phyloP scores from a whole-genome alignment of 2,797 vertebrate species.

The Poecile montanus region DNA sequence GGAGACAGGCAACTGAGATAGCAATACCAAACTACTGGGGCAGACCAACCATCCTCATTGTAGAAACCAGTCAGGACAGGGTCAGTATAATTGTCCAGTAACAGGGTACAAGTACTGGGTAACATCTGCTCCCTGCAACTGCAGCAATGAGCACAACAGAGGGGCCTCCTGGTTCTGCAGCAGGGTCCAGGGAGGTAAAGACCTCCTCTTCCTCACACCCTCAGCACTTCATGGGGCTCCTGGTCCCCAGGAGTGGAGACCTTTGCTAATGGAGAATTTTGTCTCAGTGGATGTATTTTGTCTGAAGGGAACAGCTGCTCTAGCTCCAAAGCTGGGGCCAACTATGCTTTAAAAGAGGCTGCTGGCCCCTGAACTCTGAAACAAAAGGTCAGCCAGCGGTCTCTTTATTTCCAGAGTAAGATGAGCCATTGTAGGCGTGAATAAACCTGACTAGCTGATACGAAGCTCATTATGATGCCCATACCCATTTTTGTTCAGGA shows the following conservation, averaged over 20 bases:
- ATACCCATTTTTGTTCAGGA: slow-evolving; percentile 31
- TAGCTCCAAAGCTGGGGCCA: background rate
- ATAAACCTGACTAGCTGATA: slow-evolving; percentile 56
- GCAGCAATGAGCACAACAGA: background rate
- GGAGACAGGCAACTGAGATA: background rate
- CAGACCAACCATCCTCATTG: background rate
- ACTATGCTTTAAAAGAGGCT: background rate
- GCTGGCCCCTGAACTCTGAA: slow-evolving; percentile 35
- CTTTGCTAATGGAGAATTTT: background rate
- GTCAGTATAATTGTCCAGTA: background rate
- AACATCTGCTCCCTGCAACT: background rate
- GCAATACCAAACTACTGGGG: background rate
- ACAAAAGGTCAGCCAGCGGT: slow-evolving; percentile 45
- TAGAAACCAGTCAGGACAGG: background rate
- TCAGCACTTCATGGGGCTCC: background rate
- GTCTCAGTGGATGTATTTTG: background rate
- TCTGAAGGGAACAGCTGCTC: background rate
- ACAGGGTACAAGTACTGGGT: background rate
- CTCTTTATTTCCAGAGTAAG: slow-evolving; percentile 61
- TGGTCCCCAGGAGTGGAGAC: background rate
- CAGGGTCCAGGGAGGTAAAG: background rate
- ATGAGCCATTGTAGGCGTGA: slow-evolving; percentile 44
- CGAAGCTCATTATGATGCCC: slow-evolving; percentile 46
- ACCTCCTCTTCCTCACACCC: background rate
- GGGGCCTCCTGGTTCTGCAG: background rate